A percentile compares a stretch with the other conserved stretches of the same genome.
Evolutionary conservation across 2,113 vertebrate species (phyloP).

Genomic region (Psophia crepitans): DNA sequence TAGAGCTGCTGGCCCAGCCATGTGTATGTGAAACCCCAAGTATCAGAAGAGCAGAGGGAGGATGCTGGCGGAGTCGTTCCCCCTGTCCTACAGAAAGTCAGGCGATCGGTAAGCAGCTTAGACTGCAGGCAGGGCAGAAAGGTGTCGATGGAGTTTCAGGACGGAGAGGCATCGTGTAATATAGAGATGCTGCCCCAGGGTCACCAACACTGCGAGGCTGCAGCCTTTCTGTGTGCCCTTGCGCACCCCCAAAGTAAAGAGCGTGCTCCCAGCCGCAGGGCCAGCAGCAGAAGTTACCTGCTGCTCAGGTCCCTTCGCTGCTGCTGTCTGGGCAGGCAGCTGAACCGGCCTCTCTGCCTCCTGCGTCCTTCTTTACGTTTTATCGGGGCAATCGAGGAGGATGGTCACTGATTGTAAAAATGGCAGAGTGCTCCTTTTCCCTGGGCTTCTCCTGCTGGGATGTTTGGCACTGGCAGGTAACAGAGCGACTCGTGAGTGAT

Average conservation of each 20-base stretch:
- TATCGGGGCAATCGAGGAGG: not conserved
- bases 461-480: not conserved
- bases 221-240: not conserved
- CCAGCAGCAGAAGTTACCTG: not conserved
- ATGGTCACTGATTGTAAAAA: not conserved
- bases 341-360: not conserved
- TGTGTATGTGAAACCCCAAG: not conserved
- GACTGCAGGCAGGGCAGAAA: not conserved
- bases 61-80: not conserved
- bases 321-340: not conserved
- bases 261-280: not conserved
- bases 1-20: not conserved
- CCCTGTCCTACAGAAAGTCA: not conserved
- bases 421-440: not conserved
- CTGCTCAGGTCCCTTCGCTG: not conserved
- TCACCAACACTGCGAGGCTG: not conserved
- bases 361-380: not conserved
- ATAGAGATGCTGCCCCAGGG: not conserved
- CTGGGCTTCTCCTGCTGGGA: not conserved
- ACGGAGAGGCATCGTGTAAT: not conserved
- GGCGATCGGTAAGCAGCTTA: rapidly evolving
- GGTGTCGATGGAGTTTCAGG: not conserved
- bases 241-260: not conserved
- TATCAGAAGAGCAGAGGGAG: not conserved
- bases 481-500: not conserved